Evolutionary conservation across 2,113 vertebrate genomes (phyloP), one percentile per base, ranked within the genome.

Genomic region (Notarius lentiginosus): DNA sequence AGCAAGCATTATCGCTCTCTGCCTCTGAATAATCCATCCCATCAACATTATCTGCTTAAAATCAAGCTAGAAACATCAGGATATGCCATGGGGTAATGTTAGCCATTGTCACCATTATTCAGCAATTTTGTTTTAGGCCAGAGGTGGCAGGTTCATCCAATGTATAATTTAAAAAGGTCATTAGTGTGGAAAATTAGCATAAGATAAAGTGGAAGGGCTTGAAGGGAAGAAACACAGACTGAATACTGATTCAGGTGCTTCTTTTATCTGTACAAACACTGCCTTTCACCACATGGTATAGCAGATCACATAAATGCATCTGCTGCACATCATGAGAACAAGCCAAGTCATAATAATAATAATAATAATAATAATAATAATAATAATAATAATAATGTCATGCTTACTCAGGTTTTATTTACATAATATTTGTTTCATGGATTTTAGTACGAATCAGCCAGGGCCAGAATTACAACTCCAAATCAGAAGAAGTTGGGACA

Each of bases 111-210:
- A 63, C 49, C 17, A 34, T 68, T 68, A 86, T 55, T 68, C 84
- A 86, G 76, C 75, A 68, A 34, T 68, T 86, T 60, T 68, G 49
- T 86, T 70, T 86, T 49, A 30, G 34, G 56, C 41, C 56, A 63
- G 76, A 80, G 20, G 84, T 49, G 73, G 15, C 56, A 77, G 4
- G n/a, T 34, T 79, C 51, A 51, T 47, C 75, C 60, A 68, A 41
- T 86, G 84, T 49, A 86, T 86, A 68, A 86, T 86, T 84, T 17
- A 60, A 79, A 86, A 22, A 68, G 61, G 60, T 27, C 72, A 65
- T 77, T n/a, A 65, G 58, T 79, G 73, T 8, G 1, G 58, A 0
- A 49, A 79, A 85, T 79, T 79, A 79, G 55, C 84, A 85, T 79
- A 56, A 79, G 75, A 79, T 56, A 76, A 86, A 79, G 75, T 68